These are phyloP conservation scores for Drosophila bocki DNA, from an alignment of 1,140 invertebrate genomes.

Conservation along the genomic window DNA sequence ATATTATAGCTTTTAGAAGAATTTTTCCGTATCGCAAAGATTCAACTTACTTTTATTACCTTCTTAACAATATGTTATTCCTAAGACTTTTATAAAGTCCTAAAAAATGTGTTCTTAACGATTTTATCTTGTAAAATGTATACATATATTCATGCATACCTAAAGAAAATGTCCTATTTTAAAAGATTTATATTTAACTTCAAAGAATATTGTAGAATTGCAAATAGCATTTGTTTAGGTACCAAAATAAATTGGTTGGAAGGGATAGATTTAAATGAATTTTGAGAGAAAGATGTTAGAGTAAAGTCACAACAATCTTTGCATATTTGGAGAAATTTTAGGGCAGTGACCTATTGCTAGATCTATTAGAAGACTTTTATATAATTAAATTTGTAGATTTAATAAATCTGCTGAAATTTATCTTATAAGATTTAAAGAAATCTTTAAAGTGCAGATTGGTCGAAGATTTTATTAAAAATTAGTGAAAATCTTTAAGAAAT, in stretches of 20 bases:
- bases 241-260: not conserved
- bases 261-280: not conserved
- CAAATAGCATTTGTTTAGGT: constrained; percentile 6
- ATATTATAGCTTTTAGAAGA: not conserved
- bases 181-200: constrained; percentile 26
- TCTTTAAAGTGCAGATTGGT: not conserved
- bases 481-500: too few relatives aligned
- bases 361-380: not conserved
- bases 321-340: too few relatives aligned
- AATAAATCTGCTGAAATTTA: not conserved
- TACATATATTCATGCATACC: not conserved
- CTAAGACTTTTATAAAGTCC: not conserved
- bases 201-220: constrained; percentile 14
- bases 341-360: not conserved
- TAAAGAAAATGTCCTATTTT: constrained; percentile 16
- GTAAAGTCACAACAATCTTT: too few relatives aligned
- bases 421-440: not conserved
- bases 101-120: not conserved
- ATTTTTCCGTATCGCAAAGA: not conserved
- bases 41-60: not conserved
- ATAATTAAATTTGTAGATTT: not conserved
- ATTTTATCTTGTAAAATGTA: not conserved
- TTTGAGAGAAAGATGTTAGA: too few relatives aligned
- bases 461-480: too few relatives aligned
- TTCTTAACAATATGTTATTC: too few relatives aligned